phyloP scores from a whole-genome alignment of 37 sponge, comb jelly and placozoan genomes.

The Hormiphora californensis region DNA sequence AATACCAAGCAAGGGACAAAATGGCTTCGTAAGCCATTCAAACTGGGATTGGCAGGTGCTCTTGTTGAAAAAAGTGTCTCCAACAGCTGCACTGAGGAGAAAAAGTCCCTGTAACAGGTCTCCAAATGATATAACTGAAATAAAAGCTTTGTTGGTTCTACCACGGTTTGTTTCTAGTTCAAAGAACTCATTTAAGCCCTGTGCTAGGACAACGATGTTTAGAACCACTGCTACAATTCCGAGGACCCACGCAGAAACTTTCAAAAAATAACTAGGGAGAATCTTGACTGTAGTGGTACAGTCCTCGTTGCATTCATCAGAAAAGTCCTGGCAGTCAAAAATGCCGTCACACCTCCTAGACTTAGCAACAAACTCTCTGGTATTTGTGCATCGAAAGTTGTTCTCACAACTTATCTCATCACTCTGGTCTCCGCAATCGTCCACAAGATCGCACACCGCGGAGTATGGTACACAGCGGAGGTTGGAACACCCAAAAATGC shows the following conservation, averaged over 20 bases:
- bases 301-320: constrained; percentile 14
- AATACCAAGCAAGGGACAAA: not conserved
- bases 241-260: not conserved
- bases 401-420: not conserved
- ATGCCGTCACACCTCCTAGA: not conserved
- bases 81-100: not conserved
- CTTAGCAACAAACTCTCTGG: not conserved
- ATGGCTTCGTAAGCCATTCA: not conserved
- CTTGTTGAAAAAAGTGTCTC: not conserved
- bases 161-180: not conserved
- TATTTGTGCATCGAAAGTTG: not conserved
- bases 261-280: not conserved
- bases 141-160: not conserved
- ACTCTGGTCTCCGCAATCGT: not conserved
- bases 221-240: not conserved
- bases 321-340: constrained; percentile 1
- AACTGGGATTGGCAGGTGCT: not conserved
- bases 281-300: not conserved
- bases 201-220: not conserved
- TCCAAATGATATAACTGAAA: not conserved
- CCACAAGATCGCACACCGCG: not conserved
- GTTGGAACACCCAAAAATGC: not conserved
- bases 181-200: not conserved
- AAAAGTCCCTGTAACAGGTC: not conserved
- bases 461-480: not conserved